Evolutionary conservation across 2,113 vertebrate species (phyloP).

Genomic region (Tachycineta bicolor): DNA sequence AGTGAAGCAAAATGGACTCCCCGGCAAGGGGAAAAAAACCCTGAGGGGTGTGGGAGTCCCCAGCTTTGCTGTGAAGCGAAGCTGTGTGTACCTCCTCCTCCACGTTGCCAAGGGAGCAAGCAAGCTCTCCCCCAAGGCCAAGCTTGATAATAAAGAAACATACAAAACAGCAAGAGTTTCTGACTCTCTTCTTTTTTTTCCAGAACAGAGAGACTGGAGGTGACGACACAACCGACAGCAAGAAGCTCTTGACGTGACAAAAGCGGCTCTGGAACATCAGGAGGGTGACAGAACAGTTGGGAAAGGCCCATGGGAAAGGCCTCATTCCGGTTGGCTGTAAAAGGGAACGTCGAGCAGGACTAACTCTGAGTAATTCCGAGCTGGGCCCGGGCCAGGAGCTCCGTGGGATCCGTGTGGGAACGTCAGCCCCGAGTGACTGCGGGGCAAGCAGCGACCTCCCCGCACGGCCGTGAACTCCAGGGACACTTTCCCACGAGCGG

Average conservation of each 20-base stretch:
- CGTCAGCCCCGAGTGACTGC: neutral
- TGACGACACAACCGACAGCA: accelerated
- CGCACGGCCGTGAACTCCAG: accelerated
- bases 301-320: neutral
- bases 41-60: too few species aligned
- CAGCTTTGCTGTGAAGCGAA: too few species aligned
- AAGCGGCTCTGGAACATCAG: neutral
- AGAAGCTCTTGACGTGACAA: neutral
- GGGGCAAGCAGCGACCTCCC: neutral
- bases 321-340: accelerated
- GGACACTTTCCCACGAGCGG: neutral
- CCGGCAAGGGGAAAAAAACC: too few species aligned
- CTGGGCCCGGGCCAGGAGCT: accelerated
- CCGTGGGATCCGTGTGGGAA: accelerated
- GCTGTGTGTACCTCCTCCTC: too few species aligned
- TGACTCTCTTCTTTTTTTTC: too few species aligned
- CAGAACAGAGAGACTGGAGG: neutral
- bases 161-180: too few species aligned
- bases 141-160: too few species aligned
- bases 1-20: too few species aligned
- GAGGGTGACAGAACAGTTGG: neutral
- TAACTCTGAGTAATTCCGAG: accelerated
- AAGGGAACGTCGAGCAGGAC: neutral
- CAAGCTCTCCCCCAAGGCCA: too few species aligned
- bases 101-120: too few species aligned